Evolutionary conservation across 2,888 invertebrate species (phyloP), one percentile per base, ranked within the genome.

Genomic region (Toxonevra muliebris): DNA sequence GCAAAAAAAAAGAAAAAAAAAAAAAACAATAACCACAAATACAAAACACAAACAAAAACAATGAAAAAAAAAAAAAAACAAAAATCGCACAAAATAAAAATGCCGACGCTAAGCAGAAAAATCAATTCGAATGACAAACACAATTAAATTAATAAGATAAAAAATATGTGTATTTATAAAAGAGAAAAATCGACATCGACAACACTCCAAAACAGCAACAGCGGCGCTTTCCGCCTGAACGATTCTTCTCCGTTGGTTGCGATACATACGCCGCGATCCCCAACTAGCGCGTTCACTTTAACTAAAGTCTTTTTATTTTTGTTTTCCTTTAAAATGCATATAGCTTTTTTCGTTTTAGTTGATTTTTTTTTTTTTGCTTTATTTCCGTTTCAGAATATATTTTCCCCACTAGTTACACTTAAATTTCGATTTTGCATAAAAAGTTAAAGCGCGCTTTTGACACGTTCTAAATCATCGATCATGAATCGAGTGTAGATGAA

Each of bases 51-150:
- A 19, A 15, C 12, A 55, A 13, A 45, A 20, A 48, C 40, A 48
- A 20, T 8, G 19, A 20, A 11, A 13, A 9, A 40, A 45, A 57
- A 55, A 63, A 58, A 59, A 19, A 57, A 30, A 30, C 7, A 40
- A 48, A 19, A 64, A 64, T 43, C 11, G 11, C 8, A 15, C 5
- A n/a, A 48, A 48, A 15, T n/a, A 48, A 43, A 60, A 48, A 60
- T 60, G 61, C 66, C 66, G 66, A 60, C 66, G 61, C 45, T 66
- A 20, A 30, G 54, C 17, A 61, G 20, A 66, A 60, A 53, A 40
- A 30, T 52, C 57, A 15, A 52, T 15, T 48, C 13, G 43, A 20
- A 45, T 12, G 13, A 12, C 45, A 15, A 48, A 48, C 48, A 48
- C 48, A 48, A 48, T 48, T 48, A 48, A 48, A 48, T 48, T 48